Percentiles rank a stretch among this genome's conserved stretches.
Evolutionary conservation across 2,888 invertebrate species (phyloP).

Genomic region (Merodon equestris): DNA sequence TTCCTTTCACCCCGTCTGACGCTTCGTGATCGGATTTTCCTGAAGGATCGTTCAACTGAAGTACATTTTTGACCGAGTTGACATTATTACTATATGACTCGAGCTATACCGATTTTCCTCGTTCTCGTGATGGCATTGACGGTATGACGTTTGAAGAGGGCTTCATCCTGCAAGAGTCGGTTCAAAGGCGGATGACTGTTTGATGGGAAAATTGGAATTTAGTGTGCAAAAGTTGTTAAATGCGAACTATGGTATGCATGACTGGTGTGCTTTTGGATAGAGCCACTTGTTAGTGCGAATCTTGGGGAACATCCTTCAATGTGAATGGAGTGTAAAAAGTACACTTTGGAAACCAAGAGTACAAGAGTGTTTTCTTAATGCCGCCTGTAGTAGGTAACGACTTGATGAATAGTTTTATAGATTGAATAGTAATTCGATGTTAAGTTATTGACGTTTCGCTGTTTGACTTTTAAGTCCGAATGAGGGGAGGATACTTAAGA

Average conservation of each 20-base stretch:
- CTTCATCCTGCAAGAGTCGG: background rate
- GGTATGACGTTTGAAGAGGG: constrained; percentile 1
- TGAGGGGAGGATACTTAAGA: too few relatives aligned
- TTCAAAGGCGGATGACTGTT: constrained; percentile 17
- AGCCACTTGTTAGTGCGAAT: constrained; percentile 15
- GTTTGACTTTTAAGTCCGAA: too few relatives aligned
- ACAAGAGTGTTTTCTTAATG: too few relatives aligned
- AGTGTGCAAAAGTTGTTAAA: constrained; percentile 31
- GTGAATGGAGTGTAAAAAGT: background rate
- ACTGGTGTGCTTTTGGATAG: background rate
- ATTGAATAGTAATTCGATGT: too few relatives aligned
- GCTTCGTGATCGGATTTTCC: too few relatives aligned
- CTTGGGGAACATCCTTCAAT: constrained; percentile 13
- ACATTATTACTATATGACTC: constrained; percentile 24
- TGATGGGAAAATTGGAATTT: constrained; percentile 38
- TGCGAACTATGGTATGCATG: background rate
- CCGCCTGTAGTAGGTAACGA: too few relatives aligned
- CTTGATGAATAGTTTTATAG: too few relatives aligned
- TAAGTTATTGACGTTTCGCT: too few relatives aligned
- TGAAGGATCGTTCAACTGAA: constrained; percentile 22
- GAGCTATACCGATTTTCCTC: background rate
- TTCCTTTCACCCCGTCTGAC: constrained; percentile 6
- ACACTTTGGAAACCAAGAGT: background rate
- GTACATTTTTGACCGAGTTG: constrained; percentile 36
- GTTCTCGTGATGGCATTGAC: constrained; percentile 11